A percentile compares a stretch with the other conserved stretches of the same genome.
Conservation (phyloP, 2,888 invertebrate species). For the Eupithecia tripunctaria region DNA sequence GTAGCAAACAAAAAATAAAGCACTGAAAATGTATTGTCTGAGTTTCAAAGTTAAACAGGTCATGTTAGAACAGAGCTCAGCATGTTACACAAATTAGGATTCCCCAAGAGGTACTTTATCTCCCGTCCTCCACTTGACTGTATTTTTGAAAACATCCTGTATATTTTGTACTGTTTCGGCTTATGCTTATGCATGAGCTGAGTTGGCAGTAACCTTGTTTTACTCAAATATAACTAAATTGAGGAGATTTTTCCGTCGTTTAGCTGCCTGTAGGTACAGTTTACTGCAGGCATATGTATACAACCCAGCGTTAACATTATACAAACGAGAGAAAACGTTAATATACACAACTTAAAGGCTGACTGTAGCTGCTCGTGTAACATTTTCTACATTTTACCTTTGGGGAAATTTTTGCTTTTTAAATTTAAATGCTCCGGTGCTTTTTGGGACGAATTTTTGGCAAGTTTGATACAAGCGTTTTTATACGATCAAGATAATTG, state of each 20-base stretch:
- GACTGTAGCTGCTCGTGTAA: not conserved
- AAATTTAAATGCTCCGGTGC: constrained; percentile 25
- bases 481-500: not conserved
- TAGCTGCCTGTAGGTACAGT: constrained; percentile 21
- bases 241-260: constrained; percentile 33
- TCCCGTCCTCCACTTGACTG: not conserved
- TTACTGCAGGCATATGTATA: not conserved
- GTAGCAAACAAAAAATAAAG: not conserved
- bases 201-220: constrained; percentile 32
- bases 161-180: not conserved
- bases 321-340: constrained; percentile 11
- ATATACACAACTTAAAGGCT: constrained; percentile 2
- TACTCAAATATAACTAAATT: constrained; percentile 31
- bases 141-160: not conserved
- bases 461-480: constrained; percentile 1
- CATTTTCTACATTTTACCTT: constrained; percentile 11
- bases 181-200: constrained; percentile 26
- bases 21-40: not conserved
- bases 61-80: not conserved
- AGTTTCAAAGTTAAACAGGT: not conserved
- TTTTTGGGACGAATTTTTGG: constrained; percentile 12
- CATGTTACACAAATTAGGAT: not conserved
- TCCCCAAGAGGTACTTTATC: not conserved
- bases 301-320: not conserved
- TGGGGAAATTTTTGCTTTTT: constrained; percentile 12